These are phyloP conservation scores for Phengaris alcon DNA, from an alignment of 2,888 invertebrate species.

Conservation along the genomic window DNA sequence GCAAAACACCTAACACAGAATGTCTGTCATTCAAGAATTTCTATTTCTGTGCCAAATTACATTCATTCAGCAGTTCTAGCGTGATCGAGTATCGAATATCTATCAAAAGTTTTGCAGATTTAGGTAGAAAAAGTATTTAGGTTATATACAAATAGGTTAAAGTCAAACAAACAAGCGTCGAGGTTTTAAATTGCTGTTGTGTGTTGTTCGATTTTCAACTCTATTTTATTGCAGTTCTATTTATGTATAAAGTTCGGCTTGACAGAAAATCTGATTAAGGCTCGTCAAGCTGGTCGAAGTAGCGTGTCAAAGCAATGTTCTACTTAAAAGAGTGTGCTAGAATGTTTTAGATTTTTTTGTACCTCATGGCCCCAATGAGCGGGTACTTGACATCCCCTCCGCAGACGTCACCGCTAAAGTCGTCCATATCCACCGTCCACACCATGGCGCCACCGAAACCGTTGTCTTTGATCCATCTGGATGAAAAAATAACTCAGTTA, in stretches of 20 bases:
- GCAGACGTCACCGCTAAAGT: constrained; percentile 91
- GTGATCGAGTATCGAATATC: not conserved
- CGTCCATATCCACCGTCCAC: constrained; percentile 97
- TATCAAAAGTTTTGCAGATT: not conserved
- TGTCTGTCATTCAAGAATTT: not conserved
- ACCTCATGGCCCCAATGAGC: constrained; percentile 93
- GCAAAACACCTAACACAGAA: not conserved
- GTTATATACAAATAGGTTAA: too few relatives aligned
- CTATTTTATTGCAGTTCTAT: too few relatives aligned
- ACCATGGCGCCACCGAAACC: constrained; percentile 96
- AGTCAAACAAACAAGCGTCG: too few relatives aligned
- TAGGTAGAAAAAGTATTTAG: not conserved
- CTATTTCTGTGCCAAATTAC: too few relatives aligned
- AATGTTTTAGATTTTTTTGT: constrained; percentile 30
- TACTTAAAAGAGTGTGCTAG: too few relatives aligned
- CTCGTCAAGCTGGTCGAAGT: too few relatives aligned
- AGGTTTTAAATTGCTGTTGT: too few relatives aligned
- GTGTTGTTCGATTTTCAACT: too few relatives aligned
- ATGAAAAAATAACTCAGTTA: not conserved
- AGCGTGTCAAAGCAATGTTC: too few relatives aligned
- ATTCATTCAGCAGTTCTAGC: not conserved
- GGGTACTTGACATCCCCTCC: constrained; percentile 93
- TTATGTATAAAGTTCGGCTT: too few relatives aligned
- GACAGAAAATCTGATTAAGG: too few relatives aligned
- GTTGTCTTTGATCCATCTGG: constrained; percentile 89